Evolutionary conservation across 2,888 invertebrate species (phyloP).

Genomic region (Merodon equestris): DNA sequence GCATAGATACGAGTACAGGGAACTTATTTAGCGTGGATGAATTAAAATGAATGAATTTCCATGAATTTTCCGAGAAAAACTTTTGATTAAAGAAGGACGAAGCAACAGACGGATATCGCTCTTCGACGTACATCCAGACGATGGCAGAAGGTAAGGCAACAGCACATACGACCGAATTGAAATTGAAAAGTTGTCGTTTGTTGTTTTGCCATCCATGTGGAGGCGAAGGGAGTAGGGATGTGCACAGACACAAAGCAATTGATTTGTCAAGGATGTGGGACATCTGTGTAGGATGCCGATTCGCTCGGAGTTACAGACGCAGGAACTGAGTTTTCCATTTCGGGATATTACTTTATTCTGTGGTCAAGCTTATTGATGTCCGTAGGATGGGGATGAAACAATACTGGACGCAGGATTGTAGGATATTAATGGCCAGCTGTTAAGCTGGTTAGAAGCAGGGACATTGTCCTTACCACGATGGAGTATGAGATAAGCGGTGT

Average conservation of each 20-base stretch:
- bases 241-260: constrained; percentile 18
- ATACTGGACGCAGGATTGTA: neutral
- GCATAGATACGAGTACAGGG: constrained; percentile 14
- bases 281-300: constrained; percentile 22
- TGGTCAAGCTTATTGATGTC: constrained; percentile 27
- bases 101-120: constrained; percentile 1
- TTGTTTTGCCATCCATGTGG: neutral
- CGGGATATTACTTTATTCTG: constrained; percentile 59
- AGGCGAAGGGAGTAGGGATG: no score
- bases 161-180: constrained; percentile 35
- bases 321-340: constrained; percentile 9
- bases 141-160: neutral
- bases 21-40: constrained; percentile 33
- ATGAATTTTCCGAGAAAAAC: constrained; percentile 38
- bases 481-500: no score
- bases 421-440: no score
- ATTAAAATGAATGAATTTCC: constrained; percentile 47
- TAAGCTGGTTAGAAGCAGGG: no score
- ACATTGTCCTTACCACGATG: no score
- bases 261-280: constrained; percentile 30
- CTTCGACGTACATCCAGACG: no score
- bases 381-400: neutral
- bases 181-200: constrained; percentile 46
- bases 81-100: constrained; percentile 51
- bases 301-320: constrained; percentile 8